Base-by-base conservation (phyloP, 2,113 vertebrate genomes). In the Colaptes auratus region DNA sequence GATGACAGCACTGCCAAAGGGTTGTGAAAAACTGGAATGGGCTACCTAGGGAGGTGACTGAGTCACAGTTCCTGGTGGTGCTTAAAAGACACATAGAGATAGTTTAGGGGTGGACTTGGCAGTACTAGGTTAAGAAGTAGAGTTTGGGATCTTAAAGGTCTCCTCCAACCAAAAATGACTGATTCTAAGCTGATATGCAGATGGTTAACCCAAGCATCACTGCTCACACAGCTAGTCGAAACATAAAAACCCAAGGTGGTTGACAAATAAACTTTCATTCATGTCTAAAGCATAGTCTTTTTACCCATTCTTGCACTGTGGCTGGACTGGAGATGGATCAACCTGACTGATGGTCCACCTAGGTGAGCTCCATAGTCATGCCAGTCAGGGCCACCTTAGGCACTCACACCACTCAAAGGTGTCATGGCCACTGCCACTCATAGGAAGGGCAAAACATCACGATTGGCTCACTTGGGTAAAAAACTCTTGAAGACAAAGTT, bases 1-100 rank as follows among this genome's bases (percentile, higher is more conserved):
- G 0, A 42, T 7, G 23, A 20, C 1, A 1, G 25, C 30, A 31
- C 30, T 17, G 48, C 21, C 60, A 30, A 6, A 52, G 23, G 50
- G 23, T 52, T 24, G 23, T 52, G 50, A 25, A 23, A 52, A 52
- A 25, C 23, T 25, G 50, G 23, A 52, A 52, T 9, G 18, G 21
- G 50, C 50, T 52, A 21, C 50, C 50, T 52, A 12, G 48, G 23
- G 48, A 50, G 24, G 50, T 52, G 23, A 23, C 12, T 52, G 50
- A 52, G 50, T 25, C 50, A 52, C 50, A 6, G 10, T 52, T 25
- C 50, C 50, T 24, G 50, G 50, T 25, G 50, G 50, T 24, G 24
- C 24, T 52, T 52, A 25, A 25, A 44, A 52, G 50, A 25, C 50
- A 52, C 23, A 7, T 52, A 52, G 23, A 52, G 23, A 52, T 52